Evolutionary conservation across 2,797 vertebrate genomes (phyloP).

Genomic region (Ataeniobius toweri): DNA sequence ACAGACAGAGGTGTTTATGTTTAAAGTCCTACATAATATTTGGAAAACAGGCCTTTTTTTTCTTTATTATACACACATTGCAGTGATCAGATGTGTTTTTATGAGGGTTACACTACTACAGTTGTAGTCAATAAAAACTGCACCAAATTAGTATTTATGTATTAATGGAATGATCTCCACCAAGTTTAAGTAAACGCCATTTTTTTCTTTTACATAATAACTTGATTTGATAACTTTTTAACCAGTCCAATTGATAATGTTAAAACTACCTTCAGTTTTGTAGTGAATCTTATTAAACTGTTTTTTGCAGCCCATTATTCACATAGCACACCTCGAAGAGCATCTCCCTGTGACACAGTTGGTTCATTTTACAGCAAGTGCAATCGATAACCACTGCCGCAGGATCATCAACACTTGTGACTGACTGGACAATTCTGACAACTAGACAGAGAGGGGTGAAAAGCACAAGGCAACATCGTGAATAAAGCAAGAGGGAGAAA

Average conservation of each 20-base stretch:
- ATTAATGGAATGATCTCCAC: neutral
- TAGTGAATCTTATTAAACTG: neutral
- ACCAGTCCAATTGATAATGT: too few relatives aligned
- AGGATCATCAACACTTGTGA: conserved; percentile 34
- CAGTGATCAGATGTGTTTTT: neutral
- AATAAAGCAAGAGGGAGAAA: conserved; percentile 42
- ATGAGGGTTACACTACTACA: neutral
- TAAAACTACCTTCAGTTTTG: too few relatives aligned
- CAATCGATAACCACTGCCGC: conserved; percentile 19
- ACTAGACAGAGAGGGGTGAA: conserved; percentile 51
- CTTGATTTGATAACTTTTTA: neutral
- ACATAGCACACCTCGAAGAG: conserved; percentile 1
- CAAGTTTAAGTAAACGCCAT: neutral
- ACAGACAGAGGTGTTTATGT: neutral
- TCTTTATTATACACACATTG: too few relatives aligned
- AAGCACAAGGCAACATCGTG: conserved; percentile 47
- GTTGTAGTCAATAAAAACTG: neutral
- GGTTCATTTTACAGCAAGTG: conserved; percentile 29
- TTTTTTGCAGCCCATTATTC: neutral
- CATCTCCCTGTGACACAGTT: conserved; percentile 22
- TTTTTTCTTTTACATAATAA: neutral
- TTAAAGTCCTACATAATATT: too few relatives aligned
- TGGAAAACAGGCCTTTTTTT: too few relatives aligned
- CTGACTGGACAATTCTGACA: conserved; percentile 34
- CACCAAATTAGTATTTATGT: neutral